These are phyloP conservation scores for Hypotaenidia okinawae DNA, from an alignment of 2,797 vertebrate genomes.

Conservation along the genomic window DNA sequence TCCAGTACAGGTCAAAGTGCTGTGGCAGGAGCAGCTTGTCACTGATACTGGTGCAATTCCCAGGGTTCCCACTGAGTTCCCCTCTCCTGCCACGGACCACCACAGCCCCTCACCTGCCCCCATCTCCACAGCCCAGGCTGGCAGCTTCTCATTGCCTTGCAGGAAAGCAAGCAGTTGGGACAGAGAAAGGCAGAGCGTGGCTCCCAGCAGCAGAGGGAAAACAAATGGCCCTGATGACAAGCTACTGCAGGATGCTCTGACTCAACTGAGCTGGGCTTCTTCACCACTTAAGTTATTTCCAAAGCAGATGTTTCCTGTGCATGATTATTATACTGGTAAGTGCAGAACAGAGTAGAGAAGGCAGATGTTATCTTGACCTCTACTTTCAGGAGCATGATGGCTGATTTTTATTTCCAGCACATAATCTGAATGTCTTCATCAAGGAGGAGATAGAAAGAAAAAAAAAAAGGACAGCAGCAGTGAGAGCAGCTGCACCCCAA, in stretches of 20 bases:
- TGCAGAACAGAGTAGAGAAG: neutral
- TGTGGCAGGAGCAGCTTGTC: neutral
- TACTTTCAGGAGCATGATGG: neutral
- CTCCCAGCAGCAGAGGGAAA: neutral
- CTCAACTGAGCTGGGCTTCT: neutral
- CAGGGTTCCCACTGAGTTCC: neutral
- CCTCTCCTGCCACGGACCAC: neutral
- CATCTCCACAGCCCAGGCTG: accelerated
- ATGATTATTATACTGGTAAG: neutral
- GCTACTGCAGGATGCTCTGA: neutral
- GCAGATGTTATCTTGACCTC: slow-evolving; percentile 48
- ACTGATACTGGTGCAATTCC: neutral
- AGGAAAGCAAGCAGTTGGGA: neutral
- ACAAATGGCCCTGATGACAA: neutral
- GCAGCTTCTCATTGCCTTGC: neutral
- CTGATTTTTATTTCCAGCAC: slow-evolving; percentile 39
- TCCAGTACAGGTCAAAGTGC: neutral
- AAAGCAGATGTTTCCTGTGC: slow-evolving; percentile 28
- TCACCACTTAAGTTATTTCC: neutral
- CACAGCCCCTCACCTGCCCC: neutral
- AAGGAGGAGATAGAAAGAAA: neutral
- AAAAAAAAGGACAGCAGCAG: neutral
- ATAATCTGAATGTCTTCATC: slow-evolving; percentile 9
- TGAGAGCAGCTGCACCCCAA: neutral
- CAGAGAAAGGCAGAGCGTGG: neutral